A percentile compares a stretch with the other conserved stretches of the same genome.
These are phyloP conservation scores for Anguilla japonica DNA, from an alignment of 2,113 vertebrate genomes.

Conservation along the genomic window DNA sequence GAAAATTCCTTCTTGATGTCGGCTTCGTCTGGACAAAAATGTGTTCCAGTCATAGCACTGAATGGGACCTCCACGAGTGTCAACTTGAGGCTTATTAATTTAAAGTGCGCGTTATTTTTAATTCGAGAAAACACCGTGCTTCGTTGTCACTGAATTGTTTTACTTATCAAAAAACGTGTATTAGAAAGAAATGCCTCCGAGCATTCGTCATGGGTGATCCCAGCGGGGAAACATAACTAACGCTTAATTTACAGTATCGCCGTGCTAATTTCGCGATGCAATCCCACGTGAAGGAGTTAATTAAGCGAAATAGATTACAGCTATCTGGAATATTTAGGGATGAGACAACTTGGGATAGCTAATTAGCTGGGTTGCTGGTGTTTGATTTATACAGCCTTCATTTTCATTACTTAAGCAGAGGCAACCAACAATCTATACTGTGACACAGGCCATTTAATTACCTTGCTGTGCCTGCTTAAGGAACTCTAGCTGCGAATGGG, in stretches of 20 bases:
- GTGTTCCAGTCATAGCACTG: background rate
- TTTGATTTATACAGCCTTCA: constrained; percentile 67
- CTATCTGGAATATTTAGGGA: constrained; percentile 55
- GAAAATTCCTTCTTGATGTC: background rate
- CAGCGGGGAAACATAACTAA: constrained; percentile 9
- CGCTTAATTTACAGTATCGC: constrained; percentile 18
- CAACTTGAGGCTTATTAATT: too few species aligned
- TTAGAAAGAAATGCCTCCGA: background rate
- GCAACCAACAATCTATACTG: constrained; percentile 61
- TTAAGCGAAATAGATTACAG: constrained; percentile 55
- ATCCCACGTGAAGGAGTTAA: constrained; percentile 47
- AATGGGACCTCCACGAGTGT: background rate
- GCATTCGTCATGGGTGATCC: constrained; percentile 23
- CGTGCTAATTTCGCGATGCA: constrained; percentile 40
- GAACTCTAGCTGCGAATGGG: constrained; percentile 44
- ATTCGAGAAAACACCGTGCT: background rate
- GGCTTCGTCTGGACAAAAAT: background rate
- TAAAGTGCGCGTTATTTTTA: background rate
- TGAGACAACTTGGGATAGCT: constrained; percentile 59
- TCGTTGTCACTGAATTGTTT: background rate
- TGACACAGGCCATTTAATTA: constrained; percentile 66
- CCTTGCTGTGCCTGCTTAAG: constrained; percentile 51
- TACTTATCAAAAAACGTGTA: background rate
- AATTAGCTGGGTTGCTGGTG: constrained; percentile 69
- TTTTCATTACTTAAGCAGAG: constrained; percentile 65